phyloP scores from a whole-genome alignment of 1,140 invertebrate species.

The Aradophagus sp. region DNA sequence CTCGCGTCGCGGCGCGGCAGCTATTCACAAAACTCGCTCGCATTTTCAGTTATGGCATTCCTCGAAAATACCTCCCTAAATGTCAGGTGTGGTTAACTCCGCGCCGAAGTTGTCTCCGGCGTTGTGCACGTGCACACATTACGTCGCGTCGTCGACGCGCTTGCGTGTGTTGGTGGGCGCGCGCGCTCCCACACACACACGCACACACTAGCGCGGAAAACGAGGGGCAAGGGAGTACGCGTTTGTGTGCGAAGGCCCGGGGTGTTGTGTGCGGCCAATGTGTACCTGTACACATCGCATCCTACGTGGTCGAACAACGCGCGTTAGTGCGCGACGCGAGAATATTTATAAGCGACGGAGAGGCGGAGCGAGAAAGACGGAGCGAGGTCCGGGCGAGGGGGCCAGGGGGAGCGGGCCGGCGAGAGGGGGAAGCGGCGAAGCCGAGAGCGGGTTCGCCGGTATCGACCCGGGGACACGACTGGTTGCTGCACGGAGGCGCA shows the following conservation, averaged over 20 bases:
- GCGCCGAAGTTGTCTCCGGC: conserved; percentile 34
- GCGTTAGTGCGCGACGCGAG: conserved; percentile 54
- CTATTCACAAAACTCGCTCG: conserved; percentile 42
- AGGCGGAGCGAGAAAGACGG: conserved; percentile 8
- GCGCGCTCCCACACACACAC: background rate
- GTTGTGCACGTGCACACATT: conserved; percentile 38
- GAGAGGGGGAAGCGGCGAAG: conserved; percentile 15
- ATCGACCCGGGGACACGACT: conserved; percentile 52
- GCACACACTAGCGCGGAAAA: too few relatives aligned
- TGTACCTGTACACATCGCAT: conserved; percentile 51
- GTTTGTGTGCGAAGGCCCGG: background rate
- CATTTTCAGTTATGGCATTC: conserved; percentile 46
- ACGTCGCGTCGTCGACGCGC: conserved; percentile 18
- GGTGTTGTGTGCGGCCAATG: conserved; percentile 18
- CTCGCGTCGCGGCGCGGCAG: conserved; percentile 21
- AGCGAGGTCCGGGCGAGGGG: background rate
- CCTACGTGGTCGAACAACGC: conserved; percentile 53
- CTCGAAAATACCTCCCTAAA: conserved; percentile 38
- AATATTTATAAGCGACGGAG: conserved; percentile 54
- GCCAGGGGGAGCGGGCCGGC: conserved; percentile 7
- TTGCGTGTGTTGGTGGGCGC: conserved; percentile 3
- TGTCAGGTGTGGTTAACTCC: conserved; percentile 53
- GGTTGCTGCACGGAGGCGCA: conserved; percentile 42
- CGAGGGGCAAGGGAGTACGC: background rate
- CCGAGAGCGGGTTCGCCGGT: conserved; percentile 41